These are phyloP conservation scores for Cloeon dipterum DNA, from an alignment of 2,888 invertebrate genomes.

Conservation along the genomic window DNA sequence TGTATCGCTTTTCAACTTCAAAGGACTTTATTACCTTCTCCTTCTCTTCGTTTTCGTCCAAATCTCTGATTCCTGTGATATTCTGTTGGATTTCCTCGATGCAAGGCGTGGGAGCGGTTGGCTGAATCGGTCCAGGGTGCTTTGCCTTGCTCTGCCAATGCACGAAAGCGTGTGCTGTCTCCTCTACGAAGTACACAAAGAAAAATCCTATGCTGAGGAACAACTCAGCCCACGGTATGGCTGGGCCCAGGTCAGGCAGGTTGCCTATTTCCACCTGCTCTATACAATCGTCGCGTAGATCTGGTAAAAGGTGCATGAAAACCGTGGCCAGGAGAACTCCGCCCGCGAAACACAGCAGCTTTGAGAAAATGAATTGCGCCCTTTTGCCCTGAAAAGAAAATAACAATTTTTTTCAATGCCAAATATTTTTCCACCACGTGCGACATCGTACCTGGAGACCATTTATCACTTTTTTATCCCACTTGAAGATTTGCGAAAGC, in stretches of 20 bases:
- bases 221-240: not conserved
- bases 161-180: conserved; percentile 1
- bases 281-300: not conserved
- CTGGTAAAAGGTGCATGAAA: not conserved
- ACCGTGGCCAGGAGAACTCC: not conserved
- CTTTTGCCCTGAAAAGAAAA: not conserved
- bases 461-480: not conserved
- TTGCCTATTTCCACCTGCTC: not conserved
- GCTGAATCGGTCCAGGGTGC: not conserved
- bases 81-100: not conserved
- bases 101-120: not conserved
- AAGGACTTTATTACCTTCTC: not conserved
- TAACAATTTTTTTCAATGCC: too few relatives aligned
- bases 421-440: too few relatives aligned
- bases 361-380: conserved; percentile 1
- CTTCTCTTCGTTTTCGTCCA: not conserved
- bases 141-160: not conserved
- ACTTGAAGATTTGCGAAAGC: not conserved
- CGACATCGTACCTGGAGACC: too few relatives aligned
- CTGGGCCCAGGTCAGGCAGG: not conserved
- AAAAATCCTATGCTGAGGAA: not conserved
- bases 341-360: not conserved
- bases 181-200: not conserved
- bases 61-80: not conserved
- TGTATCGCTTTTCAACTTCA: too few relatives aligned